Conservation (phyloP, 2,888 invertebrate genomes). For the Tromatobia lineatoria region DNA sequence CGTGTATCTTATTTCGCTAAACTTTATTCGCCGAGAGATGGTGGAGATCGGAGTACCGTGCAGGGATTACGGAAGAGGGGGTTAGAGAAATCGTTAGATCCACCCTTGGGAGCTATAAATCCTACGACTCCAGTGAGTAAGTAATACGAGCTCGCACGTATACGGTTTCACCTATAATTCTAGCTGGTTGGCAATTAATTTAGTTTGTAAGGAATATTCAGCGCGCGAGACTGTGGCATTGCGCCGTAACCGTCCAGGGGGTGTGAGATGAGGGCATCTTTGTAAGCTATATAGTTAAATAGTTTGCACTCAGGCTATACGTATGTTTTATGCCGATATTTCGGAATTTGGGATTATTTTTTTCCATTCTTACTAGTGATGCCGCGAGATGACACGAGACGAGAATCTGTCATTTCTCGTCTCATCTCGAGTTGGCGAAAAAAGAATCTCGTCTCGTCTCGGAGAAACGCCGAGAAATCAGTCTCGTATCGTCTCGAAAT, state of each 20-base stretch:
- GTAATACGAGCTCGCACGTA: constrained; percentile 79
- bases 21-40: constrained; percentile 75
- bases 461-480: no score
- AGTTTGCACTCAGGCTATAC: no score
- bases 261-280: not conserved
- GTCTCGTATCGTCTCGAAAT: no score
- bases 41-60: constrained; percentile 42
- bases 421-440: no score
- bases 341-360: no score
- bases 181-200: constrained; percentile 78
- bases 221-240: not conserved
- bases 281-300: not conserved
- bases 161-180: constrained; percentile 81
- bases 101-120: constrained; percentile 71
- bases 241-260: not conserved
- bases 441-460: no score
- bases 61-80: constrained; percentile 23
- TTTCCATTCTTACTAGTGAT: no score
- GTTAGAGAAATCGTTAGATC: constrained; percentile 69
- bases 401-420: no score
- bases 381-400: no score
- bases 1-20: constrained; percentile 79
- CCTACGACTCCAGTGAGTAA: constrained; percentile 62
- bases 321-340: no score
- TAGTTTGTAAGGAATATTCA: constrained; percentile 76